Base-by-base conservation (phyloP, 2,888 invertebrate genomes). In the Coenonympha arcania region DNA sequence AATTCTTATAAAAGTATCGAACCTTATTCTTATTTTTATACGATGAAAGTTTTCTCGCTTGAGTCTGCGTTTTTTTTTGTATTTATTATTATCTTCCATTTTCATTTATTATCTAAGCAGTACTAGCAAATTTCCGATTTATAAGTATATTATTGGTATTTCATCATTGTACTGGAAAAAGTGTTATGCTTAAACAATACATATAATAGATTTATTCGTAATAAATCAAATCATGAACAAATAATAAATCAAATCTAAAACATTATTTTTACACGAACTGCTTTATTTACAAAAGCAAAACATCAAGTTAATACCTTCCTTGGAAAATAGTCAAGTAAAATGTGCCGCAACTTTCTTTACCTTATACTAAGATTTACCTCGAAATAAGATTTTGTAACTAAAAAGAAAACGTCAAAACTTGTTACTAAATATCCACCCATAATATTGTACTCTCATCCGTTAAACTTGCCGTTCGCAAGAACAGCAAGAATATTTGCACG, bases 1-100 rank as follows among this genome's bases (percentile, higher is more conserved):
- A 55, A 50, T 49, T 55, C 53, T 50, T 47, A 55, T 53, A 50
- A 55, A 53, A 55, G 48, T 50, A 26, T 11, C 26, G 36, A 36
- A 36, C n/a, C 18, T 43, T 43, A 24, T 24, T n/a, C 34, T 11
- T 40, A n/a, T n/a, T 28, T 18, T 15, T 19, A 3, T 20, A 13
- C 42, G 11, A 16, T 31, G 42, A 42, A 13, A 42, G 28, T 41
- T 41, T 11, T 8, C 26, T 19, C 13, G 9, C 30, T 9, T 28
- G 19, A 6, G 18, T n/a, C 16, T 9, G 18, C n/a, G 28, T 41
- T 36, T 11, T 36, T 11, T 16, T 19, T 18, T 41, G 19, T 11
- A 19, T 11, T 16, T 19, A 9, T 36, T 36, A n/a, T 36, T 19
- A 33, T 16, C 31, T 31, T 15, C 8, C 8, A 6, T 26, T 26